Evolutionary conservation across 1,140 invertebrate genomes (phyloP).

Genomic region (Heliconius himera): DNA sequence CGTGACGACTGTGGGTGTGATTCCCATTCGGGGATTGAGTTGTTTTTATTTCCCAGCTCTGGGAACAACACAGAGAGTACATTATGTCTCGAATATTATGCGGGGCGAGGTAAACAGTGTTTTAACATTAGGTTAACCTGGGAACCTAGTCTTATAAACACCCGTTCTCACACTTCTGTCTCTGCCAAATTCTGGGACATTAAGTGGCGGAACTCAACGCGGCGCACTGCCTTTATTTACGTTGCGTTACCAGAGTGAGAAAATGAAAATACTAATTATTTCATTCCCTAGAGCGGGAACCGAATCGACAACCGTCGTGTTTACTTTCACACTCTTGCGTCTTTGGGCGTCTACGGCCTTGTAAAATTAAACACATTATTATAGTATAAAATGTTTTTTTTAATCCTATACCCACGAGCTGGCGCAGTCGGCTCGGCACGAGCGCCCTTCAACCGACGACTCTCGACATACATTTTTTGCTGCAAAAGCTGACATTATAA

Average conservation of each 20-base stretch:
- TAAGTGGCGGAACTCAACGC: not conserved
- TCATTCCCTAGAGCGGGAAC: too few species aligned
- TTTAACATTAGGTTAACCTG: too few species aligned
- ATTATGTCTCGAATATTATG: too few species aligned
- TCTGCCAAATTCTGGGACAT: not conserved
- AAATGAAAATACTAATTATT: not conserved
- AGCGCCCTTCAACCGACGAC: constrained; percentile 2
- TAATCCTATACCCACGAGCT: not conserved
- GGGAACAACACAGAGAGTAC: too few species aligned
- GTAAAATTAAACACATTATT: too few species aligned
- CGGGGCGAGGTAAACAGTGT: too few species aligned
- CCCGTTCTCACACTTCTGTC: not conserved
- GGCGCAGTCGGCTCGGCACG: not conserved
- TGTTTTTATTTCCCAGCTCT: too few species aligned
- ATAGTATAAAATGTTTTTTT: too few species aligned
- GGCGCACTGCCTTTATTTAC: not conserved
- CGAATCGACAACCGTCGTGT: not conserved
- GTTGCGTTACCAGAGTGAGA: not conserved
- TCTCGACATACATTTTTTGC: constrained; percentile 14
- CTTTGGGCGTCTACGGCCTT: too few species aligned
- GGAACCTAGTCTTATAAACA: not conserved
- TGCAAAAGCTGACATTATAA: constrained; percentile 7
- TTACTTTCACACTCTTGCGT: not conserved
- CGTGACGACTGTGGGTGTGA: too few species aligned
- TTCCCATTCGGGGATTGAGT: too few species aligned